Evolutionary conservation across 2,888 invertebrate genomes (phyloP).

Genomic region (Coenonympha glycerion): DNA sequence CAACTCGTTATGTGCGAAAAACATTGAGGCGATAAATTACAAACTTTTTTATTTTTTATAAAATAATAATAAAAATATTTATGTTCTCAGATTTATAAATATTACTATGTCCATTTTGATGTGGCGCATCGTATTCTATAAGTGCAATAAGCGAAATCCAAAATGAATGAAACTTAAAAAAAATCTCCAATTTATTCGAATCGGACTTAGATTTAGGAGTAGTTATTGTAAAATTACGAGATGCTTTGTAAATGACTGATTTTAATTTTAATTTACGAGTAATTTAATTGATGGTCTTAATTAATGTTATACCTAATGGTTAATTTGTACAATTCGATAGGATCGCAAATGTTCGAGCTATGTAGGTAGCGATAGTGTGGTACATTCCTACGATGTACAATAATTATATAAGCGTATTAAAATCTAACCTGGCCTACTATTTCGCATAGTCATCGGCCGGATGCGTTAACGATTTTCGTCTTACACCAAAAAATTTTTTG

Average conservation of each 20-base stretch:
- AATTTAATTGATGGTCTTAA: conserved; percentile 62
- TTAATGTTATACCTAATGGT: conserved; percentile 42
- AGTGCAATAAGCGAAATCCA: conserved; percentile 51
- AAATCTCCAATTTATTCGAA: conserved; percentile 33
- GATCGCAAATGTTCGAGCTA: conserved; percentile 38
- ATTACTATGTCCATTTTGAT: conserved; percentile 15
- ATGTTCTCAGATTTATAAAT: conserved; percentile 16
- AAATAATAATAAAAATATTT: conserved; percentile 1
- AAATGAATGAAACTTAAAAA: conserved; percentile 32
- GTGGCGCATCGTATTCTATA: conserved; percentile 19
- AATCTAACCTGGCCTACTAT: conserved; percentile 48
- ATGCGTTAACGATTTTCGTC: conserved; percentile 59
- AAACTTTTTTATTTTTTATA: conserved; percentile 23
- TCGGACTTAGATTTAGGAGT: conserved; percentile 28
- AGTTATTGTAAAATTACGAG: conserved; percentile 43
- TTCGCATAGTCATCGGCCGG: conserved; percentile 43
- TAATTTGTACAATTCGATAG: conserved; percentile 33
- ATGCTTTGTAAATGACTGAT: conserved; percentile 67
- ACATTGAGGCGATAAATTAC: conserved; percentile 7
- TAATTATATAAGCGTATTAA: conserved; percentile 39
- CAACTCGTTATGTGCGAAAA: neutral
- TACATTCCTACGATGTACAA: conserved; percentile 73
- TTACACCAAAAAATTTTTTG: conserved; percentile 68
- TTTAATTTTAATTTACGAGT: conserved; percentile 55
- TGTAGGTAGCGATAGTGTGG: conserved; percentile 60